phyloP scores from a whole-genome alignment of 2,888 invertebrate species.

The Danaus chrysippus region DNA sequence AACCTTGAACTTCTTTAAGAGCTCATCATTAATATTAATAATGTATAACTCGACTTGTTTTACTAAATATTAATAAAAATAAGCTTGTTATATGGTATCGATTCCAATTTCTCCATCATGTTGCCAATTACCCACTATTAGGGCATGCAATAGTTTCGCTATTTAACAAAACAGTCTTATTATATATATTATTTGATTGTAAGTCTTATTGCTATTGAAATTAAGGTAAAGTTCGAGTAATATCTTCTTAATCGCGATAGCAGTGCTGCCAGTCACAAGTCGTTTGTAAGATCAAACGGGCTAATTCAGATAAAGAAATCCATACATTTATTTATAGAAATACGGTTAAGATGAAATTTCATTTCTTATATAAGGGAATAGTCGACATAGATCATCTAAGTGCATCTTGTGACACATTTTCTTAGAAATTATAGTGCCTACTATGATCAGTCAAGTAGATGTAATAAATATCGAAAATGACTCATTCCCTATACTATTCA shows the following conservation, averaged over 20 bases:
- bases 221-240: slow-evolving; percentile 8
- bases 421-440: no score
- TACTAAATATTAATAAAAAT: slow-evolving; percentile 17
- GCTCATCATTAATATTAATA: slow-evolving; percentile 15
- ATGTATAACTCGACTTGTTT: slow-evolving; percentile 12
- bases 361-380: background rate
- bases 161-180: slow-evolving; percentile 7
- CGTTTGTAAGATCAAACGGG: slow-evolving; percentile 14
- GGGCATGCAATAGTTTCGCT: slow-evolving; percentile 9
- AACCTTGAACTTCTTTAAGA: slow-evolving; percentile 23
- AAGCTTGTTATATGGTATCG: slow-evolving; percentile 12
- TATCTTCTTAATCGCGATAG: slow-evolving; percentile 2
- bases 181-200: slow-evolving; percentile 2
- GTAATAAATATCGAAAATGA: no score
- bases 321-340: slow-evolving; percentile 20
- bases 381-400: background rate
- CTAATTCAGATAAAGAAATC: slow-evolving; percentile 11
- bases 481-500: no score
- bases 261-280: slow-evolving; percentile 12
- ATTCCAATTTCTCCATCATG: slow-evolving; percentile 14
- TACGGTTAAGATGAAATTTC: background rate
- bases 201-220: slow-evolving; percentile 12
- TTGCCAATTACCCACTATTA: slow-evolving; percentile 13
- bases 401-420: background rate
- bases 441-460: no score